Conservation (phyloP, 2,888 invertebrate species). For the Meiosimyza platycephala region DNA sequence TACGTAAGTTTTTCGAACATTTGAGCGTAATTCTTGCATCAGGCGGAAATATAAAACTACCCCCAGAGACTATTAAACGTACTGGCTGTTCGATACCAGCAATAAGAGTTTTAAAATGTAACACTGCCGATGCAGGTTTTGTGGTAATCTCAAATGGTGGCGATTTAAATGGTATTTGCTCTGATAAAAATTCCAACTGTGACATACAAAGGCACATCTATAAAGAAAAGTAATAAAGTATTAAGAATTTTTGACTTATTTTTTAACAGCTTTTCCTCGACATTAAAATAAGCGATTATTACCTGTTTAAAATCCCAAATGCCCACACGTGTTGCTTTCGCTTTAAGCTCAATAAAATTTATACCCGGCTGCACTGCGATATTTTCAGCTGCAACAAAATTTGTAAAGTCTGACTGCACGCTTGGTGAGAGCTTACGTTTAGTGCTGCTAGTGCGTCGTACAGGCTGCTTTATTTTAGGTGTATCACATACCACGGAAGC, state of each 20-base stretch:
- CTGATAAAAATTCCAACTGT: slow-evolving; percentile 80
- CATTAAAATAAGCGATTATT: neutral
- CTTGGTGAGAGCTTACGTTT: slow-evolving; percentile 77
- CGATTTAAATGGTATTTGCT: slow-evolving; percentile 68
- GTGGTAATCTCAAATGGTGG: slow-evolving; percentile 67
- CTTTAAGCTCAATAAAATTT: slow-evolving; percentile 74
- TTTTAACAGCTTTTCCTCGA: neutral
- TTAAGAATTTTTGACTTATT: neutral
- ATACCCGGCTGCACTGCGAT: slow-evolving; percentile 74
- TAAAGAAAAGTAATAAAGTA: neutral
- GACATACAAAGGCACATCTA: slow-evolving; percentile 66
- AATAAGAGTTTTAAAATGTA: slow-evolving; percentile 77
- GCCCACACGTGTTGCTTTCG: slow-evolving; percentile 75
- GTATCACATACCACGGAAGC: slow-evolving; percentile 80
- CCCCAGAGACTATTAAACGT: slow-evolving; percentile 80
- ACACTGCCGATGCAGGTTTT: slow-evolving; percentile 69
- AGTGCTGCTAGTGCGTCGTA: slow-evolving; percentile 79
- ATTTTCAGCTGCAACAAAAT: slow-evolving; percentile 70
- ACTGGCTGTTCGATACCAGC: slow-evolving; percentile 85
- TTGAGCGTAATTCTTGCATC: slow-evolving; percentile 69
- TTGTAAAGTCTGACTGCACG: slow-evolving; percentile 74
- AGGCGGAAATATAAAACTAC: slow-evolving; percentile 79
- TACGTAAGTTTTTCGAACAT: slow-evolving; percentile 66
- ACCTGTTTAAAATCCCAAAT: slow-evolving; percentile 79
- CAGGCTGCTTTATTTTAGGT: slow-evolving; percentile 70